These are phyloP conservation scores for Trachythela sp. DNA, from an alignment of 64 coral and sea anemone genomes.

Conservation along the genomic window DNA sequence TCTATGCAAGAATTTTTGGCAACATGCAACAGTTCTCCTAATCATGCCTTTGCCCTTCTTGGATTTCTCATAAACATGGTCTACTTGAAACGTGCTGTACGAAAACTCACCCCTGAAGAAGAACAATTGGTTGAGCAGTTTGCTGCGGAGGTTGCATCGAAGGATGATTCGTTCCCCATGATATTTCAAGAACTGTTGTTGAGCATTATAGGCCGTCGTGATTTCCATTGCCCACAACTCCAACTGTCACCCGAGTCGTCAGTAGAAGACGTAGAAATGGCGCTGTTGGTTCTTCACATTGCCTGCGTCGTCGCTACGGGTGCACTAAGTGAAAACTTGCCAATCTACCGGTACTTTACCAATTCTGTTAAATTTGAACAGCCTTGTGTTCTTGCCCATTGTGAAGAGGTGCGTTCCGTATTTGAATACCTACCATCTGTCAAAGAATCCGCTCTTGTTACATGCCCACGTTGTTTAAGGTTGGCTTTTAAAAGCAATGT, in stretches of 20 bases:
- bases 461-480: neutral
- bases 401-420: neutral
- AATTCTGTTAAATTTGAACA: neutral
- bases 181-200: neutral
- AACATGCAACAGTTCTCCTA: neutral
- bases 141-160: neutral
- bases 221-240: neutral
- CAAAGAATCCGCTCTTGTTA: neutral
- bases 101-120: neutral
- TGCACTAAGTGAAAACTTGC: neutral
- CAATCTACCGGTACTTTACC: neutral
- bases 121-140: neutral
- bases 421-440: neutral
- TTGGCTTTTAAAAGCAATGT: neutral
- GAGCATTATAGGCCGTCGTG: neutral
- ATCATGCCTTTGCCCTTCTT: neutral
- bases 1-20: neutral
- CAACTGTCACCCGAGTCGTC: conserved; percentile 3
- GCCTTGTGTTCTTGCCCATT: neutral
- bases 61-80: neutral
- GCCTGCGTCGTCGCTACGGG: neutral
- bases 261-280: neutral
- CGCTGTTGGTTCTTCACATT: neutral
- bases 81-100: neutral
- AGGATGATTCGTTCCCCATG: neutral